Base-by-base conservation (phyloP, 2,797 vertebrate species). In the Menidia menidia region DNA sequence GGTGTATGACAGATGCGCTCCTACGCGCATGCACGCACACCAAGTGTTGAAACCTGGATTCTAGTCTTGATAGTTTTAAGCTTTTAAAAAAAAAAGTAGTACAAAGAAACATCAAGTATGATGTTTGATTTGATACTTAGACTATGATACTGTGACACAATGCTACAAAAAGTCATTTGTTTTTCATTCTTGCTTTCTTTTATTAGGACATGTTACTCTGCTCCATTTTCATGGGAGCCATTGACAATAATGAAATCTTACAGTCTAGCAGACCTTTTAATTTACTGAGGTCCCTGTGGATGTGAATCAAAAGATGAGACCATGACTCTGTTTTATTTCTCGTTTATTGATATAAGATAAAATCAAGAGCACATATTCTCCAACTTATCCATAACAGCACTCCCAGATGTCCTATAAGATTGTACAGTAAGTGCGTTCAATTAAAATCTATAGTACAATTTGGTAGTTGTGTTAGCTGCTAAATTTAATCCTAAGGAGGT, bases 141-240 rank as follows among this genome's bases (percentile, higher is more conserved):
- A 90, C 89, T 90, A 75, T 85, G 72, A 91, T 90, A 92, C 92
- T 92, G 88, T 94, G 90, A 92, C 80, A 64, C 57, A 68, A 72
- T 48, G 74, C 51, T 60, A 63, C 2, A 57, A 63, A 45, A 15
- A 3, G 2, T 56, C 2, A 43, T 78, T 72, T 71, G 30, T 64
- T 77, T 71, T 74, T 79, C 71, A 57, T 82, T 19, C 60, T 68
- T 64, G 12, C 69, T 65, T 82, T 19, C 8, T 77, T 81, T 79
- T 12, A 57, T 77, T 85, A 64, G 13, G 47, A 51, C 55, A 35
- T 39, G 42, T 19, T 71, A 67, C 31, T 76, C 11, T 31, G 53
- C 43, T 56, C 11, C 16, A 73, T 78, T 42, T 54, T 60, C 62
- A 75, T 54, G 51, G 59, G 69, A 80, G 71, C 32, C 62, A 68